Evolutionary conservation across 1,140 invertebrate genomes (phyloP), one percentile per base, ranked within the genome.

Genomic region (Aphis craccivora): DNA sequence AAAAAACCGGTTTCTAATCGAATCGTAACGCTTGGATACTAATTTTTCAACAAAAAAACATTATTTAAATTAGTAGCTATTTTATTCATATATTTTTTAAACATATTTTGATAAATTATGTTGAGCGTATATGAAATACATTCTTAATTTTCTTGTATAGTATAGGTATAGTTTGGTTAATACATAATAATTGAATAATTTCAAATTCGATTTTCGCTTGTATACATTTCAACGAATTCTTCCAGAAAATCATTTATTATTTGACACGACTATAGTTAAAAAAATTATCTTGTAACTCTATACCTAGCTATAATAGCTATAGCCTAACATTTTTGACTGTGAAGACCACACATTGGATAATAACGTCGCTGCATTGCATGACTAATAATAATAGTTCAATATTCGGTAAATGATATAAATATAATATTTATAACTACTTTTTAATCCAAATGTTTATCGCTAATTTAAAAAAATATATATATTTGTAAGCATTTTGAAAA

Each of bases 51-150:
- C 11, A 20, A 67, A n/a, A 51, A 76, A 9, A 76, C n/a, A 67
- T n/a, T 76, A 76, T 76, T 76, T 76, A 76, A 76, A n/a, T 76
- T n/a, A 35, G 60, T 76, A 76, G 14, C 14, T 76, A 51, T 51
- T n/a, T 76, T n/a, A 76, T 76, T n/a, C 60, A 76, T 76, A n/a
- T 76, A n/a, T 76, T 76, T 76, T 67, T 76, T 22, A 76, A 76
- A 76, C 60, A 14, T n/a, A n/a, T 67, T 76, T 76, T n/a, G 30
- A 76, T 76, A n/a, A 76, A 76, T 76, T 67, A 18, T 76, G 30
- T 76, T 76, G n/a, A 4, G 30, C 3, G 37, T n/a, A 8, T n/a
- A 76, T 76, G 9, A n/a, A 76, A 18, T 18, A n/a, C 30, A n/a
- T 76, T 5, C n/a, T 51, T 51, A n/a, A n/a, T 14, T 76, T 14